Percentiles rank a stretch among this genome's conserved stretches.
Conservation (phyloP, 2,888 invertebrate species). For the Cryptops parisi region DNA sequence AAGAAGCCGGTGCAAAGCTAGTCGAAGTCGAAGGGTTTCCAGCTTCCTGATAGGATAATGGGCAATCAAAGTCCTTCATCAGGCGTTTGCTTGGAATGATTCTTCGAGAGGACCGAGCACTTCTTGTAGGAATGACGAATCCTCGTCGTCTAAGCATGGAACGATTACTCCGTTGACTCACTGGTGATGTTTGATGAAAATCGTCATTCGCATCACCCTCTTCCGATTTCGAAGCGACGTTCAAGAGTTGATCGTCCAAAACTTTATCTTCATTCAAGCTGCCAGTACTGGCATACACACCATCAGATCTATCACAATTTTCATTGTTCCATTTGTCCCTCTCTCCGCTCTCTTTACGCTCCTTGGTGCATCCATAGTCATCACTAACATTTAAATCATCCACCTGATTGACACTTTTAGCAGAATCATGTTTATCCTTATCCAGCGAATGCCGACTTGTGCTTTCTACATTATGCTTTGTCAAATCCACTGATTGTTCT, state of each 20-base stretch:
- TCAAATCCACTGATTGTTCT: not conserved
- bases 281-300: not conserved
- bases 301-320: too few relatives aligned
- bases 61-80: constrained; percentile 16
- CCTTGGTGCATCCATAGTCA: not conserved
- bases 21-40: not conserved
- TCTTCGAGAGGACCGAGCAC: constrained; percentile 69
- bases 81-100: constrained; percentile 59
- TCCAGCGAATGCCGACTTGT: not conserved
- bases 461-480: constrained; percentile 1
- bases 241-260: not conserved
- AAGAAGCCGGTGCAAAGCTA: too few relatives aligned
- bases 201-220: not conserved
- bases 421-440: not conserved
- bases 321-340: not conserved
- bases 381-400: not conserved
- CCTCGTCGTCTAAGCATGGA: not conserved
- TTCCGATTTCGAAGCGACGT: not conserved
- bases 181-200: not conserved
- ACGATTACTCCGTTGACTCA: not conserved
- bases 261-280: not conserved
- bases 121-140: constrained; percentile 63
- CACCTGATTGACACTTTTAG: not conserved
- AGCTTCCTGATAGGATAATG: constrained; percentile 3
- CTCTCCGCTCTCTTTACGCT: not conserved